Evolutionary conservation across 2,797 vertebrate species (phyloP).

Genomic region (Lepus oiostolus): DNA sequence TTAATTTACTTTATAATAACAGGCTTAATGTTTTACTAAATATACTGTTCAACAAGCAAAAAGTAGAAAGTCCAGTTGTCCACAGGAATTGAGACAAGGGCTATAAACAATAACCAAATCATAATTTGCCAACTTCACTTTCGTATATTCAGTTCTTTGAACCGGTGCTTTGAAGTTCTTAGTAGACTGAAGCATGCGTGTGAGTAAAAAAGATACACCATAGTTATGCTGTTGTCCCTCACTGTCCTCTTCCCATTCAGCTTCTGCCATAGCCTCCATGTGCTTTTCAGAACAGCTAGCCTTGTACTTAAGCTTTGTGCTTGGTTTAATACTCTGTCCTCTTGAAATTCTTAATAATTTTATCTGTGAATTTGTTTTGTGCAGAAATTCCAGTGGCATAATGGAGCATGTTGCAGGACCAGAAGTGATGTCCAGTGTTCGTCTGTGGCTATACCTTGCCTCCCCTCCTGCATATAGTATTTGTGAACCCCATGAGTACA

Average conservation of each 20-base stretch:
- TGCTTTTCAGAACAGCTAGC: not conserved
- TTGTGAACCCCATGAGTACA: not conserved
- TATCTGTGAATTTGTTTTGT: conserved; percentile 7
- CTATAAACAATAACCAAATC: no score
- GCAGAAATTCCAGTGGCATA: not conserved
- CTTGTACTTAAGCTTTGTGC: not conserved
- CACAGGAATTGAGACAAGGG: no score
- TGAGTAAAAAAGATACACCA: not conserved
- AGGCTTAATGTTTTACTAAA: no score
- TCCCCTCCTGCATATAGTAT: not conserved
- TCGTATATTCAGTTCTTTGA: not conserved
- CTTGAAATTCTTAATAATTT: conserved; percentile 41
- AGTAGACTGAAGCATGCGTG: no score
- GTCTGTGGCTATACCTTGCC: not conserved
- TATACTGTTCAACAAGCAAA: no score
- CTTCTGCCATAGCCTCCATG: not conserved
- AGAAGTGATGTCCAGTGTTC: not conserved
- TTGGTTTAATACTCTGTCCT: not conserved
- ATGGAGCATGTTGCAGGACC: not conserved
- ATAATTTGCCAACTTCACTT: no score
- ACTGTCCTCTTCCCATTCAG: not conserved
- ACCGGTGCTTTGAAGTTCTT: not conserved
- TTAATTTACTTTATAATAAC: no score
- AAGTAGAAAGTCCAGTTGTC: no score
- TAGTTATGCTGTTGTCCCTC: not conserved